These are phyloP conservation scores for Pycnomerus fuliginosus DNA, from an alignment of 2,888 invertebrate species.

Conservation along the genomic window DNA sequence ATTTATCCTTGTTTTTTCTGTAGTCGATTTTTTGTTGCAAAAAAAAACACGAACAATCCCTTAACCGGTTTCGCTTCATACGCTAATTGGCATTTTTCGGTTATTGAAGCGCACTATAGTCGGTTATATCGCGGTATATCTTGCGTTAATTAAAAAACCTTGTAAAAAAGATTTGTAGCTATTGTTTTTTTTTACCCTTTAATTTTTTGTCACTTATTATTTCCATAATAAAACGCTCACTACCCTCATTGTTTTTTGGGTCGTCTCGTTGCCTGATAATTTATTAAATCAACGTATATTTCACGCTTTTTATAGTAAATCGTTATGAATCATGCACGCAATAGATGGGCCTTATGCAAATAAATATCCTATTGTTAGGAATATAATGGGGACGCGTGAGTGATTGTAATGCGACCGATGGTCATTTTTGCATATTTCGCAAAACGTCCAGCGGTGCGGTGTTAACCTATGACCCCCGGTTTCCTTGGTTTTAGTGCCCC, in stretches of 20 bases:
- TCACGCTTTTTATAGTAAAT: conserved; percentile 15
- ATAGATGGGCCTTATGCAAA: conserved; percentile 42
- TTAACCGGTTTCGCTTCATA: conserved; percentile 8
- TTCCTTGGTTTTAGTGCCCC: conserved; percentile 34
- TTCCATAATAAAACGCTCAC: neutral
- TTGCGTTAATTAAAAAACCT: conserved; percentile 32
- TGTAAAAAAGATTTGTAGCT: conserved; percentile 28
- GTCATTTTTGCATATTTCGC: conserved; percentile 48
- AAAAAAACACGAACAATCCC: too few species aligned
- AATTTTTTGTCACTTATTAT: neutral
- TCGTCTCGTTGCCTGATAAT: conserved; percentile 15
- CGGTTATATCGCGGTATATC: conserved; percentile 39
- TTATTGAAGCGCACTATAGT: conserved; percentile 24
- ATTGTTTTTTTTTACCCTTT: neutral
- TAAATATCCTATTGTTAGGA: conserved; percentile 32
- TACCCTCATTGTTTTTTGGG: neutral
- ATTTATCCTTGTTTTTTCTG: too few species aligned
- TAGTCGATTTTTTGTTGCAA: too few species aligned
- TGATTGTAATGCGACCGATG: conserved; percentile 37
- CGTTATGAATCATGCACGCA: conserved; percentile 17
- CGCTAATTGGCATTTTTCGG: conserved; percentile 25
- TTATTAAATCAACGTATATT: conserved; percentile 19
- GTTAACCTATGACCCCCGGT: conserved; percentile 45
- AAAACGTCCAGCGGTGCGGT: conserved; percentile 45
- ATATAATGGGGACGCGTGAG: conserved; percentile 34